Conservation (phyloP, 2,113 vertebrate genomes). For the Leucopsar rothschildi region DNA sequence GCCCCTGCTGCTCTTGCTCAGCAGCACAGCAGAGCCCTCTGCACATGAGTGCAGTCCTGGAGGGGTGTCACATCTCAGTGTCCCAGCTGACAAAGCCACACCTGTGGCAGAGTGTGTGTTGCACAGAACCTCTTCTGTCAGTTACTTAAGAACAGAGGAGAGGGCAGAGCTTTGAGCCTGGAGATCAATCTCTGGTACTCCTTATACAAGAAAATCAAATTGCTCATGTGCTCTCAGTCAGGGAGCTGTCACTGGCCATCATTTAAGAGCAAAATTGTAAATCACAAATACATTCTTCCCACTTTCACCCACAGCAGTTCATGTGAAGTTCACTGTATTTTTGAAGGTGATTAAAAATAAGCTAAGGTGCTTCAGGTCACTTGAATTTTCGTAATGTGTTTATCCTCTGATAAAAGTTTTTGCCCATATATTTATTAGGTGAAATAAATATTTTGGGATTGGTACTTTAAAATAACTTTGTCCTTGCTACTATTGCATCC, state of each 20-base stretch:
- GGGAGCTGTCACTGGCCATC: neutral
- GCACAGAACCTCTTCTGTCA: neutral
- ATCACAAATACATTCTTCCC: neutral
- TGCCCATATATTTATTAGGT: neutral
- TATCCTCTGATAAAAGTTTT: neutral
- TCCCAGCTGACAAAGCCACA: rapidly evolving
- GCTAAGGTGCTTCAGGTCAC: neutral
- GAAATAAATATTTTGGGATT: neutral
- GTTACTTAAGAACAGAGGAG: neutral
- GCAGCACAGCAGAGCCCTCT: neutral
- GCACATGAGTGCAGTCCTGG: rapidly evolving
- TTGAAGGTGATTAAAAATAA: neutral
- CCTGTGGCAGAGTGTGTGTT: neutral
- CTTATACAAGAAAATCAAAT: neutral
- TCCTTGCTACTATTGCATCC: neutral
- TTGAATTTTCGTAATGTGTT: neutral
- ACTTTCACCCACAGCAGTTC: neutral
- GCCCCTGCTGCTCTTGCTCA: neutral
- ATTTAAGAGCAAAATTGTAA: neutral
- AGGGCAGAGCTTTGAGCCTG: neutral
- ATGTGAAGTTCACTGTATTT: neutral
- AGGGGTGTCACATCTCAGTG: neutral
- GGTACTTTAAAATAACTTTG: neutral
- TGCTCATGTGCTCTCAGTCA: neutral
- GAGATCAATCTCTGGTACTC: neutral